Percentiles rank a stretch among this genome's conserved stretches.
Evolutionary conservation across 1,140 invertebrate species (phyloP).

Genomic region (Drosophila mayri): DNA sequence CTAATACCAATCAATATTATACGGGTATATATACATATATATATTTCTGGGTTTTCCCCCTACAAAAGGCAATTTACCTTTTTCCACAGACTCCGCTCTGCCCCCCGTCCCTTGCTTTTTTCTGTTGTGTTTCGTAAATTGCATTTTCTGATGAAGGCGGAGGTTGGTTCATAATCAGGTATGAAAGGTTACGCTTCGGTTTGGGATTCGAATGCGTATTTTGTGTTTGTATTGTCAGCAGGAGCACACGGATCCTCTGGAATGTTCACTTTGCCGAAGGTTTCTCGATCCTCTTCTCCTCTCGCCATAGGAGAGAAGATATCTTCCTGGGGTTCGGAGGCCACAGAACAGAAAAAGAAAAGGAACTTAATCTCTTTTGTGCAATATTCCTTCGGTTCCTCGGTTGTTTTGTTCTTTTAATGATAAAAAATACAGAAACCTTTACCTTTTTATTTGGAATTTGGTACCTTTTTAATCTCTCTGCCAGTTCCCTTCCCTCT

Average conservation of each 20-base stretch:
- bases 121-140: slow-evolving; percentile 77
- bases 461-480: slow-evolving; percentile 82
- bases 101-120: slow-evolving; percentile 32
- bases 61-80: slow-evolving; percentile 68
- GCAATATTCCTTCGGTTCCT: slow-evolving; percentile 60
- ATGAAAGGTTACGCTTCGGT: slow-evolving; percentile 78
- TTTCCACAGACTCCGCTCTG: background rate
- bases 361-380: slow-evolving; percentile 84
- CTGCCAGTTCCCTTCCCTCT: slow-evolving; percentile 3
- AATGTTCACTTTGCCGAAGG: slow-evolving; percentile 73
- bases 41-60: slow-evolving; percentile 26
- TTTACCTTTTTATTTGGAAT: slow-evolving; percentile 83
- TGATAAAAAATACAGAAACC: slow-evolving; percentile 77
- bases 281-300: slow-evolving; percentile 6
- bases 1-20: slow-evolving; percentile 76
- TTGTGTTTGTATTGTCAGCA: slow-evolving; percentile 61
- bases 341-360: slow-evolving; percentile 22
- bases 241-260: slow-evolving; percentile 44
- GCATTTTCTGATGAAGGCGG: slow-evolving; percentile 78
- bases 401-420: slow-evolving; percentile 78
- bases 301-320: slow-evolving; percentile 35
- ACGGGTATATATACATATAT: slow-evolving; percentile 4
- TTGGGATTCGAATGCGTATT: slow-evolving; percentile 24
- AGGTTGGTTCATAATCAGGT: slow-evolving; percentile 71
- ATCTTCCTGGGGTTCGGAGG: slow-evolving; percentile 27